Evolutionary conservation across 2,797 vertebrate genomes (phyloP).

Genomic region (Sus cebifrons): DNA sequence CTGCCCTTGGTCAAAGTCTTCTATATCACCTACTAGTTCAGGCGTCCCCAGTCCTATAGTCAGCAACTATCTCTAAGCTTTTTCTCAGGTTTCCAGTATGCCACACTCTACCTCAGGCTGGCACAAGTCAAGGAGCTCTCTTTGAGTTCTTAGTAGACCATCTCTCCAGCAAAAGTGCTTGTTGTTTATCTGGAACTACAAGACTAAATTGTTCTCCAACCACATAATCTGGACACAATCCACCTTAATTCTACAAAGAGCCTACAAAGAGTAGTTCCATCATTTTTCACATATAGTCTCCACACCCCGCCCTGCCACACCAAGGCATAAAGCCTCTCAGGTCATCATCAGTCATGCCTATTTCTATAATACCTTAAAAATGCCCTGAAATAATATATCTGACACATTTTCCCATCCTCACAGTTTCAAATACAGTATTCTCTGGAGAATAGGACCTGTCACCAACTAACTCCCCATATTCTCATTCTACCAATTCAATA

Average conservation of each 20-base stretch:
- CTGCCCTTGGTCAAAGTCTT: neutral
- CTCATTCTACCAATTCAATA: neutral
- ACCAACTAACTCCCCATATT: neutral
- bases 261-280: neutral
- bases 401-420: neutral
- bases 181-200: neutral
- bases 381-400: neutral
- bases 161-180: neutral
- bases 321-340: neutral
- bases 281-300: neutral
- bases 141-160: neutral
- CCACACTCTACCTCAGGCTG: neutral
- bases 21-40: neutral
- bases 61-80: neutral
- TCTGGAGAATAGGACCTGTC: neutral
- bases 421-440: neutral
- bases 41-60: neutral
- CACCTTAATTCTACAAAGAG: neutral
- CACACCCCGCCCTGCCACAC: accelerated
- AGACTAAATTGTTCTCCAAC: neutral
- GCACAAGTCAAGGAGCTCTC: neutral
- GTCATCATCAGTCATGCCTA: neutral
- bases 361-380: neutral
- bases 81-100: neutral
- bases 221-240: neutral